Percentiles rank a stretch among this genome's conserved stretches.
Evolutionary conservation across 2,797 vertebrate species (phyloP).

Genomic region (Gorsachius magnificus): DNA sequence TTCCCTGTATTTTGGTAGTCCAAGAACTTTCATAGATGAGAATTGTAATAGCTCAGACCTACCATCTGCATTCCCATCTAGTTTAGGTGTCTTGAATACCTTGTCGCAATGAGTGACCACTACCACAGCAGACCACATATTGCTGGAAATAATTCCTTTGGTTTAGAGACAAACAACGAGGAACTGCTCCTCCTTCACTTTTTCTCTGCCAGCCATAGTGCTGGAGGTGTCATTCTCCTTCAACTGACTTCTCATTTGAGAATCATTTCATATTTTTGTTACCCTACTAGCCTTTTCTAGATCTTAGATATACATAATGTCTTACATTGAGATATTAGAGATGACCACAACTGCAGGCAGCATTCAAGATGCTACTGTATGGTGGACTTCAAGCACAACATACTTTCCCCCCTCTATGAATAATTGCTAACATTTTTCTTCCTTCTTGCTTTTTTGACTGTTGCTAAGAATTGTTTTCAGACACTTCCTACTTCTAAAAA

Average conservation of each 20-base stretch:
- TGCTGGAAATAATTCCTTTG: not conserved
- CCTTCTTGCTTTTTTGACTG: not conserved
- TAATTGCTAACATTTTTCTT: not conserved
- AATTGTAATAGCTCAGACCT: not conserved
- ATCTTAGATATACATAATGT: not conserved
- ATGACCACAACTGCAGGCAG: not conserved
- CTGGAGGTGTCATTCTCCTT: not conserved
- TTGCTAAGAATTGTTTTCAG: not conserved
- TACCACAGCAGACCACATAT: not conserved
- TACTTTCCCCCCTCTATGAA: not conserved
- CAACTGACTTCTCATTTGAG: not conserved
- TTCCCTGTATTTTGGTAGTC: not conserved
- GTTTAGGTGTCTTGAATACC: not conserved
- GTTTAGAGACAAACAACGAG: not conserved
- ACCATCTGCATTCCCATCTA: not conserved
- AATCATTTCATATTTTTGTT: not conserved
- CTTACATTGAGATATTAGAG: not conserved
- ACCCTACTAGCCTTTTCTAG: not conserved
- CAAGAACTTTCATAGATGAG: not conserved
- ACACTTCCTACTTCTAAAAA: not conserved
- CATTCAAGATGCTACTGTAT: not conserved
- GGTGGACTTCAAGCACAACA: not conserved
- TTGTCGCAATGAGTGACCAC: not conserved
- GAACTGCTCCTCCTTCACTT: not conserved
- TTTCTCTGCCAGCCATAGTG: not conserved